Percentiles rank a stretch among this genome's conserved stretches.
Evolutionary conservation across 2,797 vertebrate genomes (phyloP).

Genomic region (Sebastes diaconus): DNA sequence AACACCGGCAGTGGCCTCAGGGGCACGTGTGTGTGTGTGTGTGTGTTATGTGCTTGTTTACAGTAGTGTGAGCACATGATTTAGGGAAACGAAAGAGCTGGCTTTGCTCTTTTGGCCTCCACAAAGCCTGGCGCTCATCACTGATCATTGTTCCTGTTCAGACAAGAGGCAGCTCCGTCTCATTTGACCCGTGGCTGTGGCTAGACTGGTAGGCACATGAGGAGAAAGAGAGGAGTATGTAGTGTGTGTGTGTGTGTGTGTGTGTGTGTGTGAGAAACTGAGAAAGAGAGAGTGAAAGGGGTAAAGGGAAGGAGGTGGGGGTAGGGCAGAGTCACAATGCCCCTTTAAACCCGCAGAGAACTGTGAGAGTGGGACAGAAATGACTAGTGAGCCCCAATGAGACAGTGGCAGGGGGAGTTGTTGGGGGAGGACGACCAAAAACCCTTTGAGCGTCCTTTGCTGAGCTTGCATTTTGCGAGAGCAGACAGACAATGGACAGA

Average conservation of each 20-base stretch:
- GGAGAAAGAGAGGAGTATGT: conserved; percentile 21
- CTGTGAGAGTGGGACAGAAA: conserved; percentile 32
- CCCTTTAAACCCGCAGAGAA: conserved; percentile 40
- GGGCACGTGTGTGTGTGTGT: not conserved
- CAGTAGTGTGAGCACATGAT: conserved; percentile 25
- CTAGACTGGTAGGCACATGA: conserved; percentile 37
- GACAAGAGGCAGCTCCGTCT: conserved; percentile 55
- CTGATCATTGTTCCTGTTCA: conserved; percentile 63
- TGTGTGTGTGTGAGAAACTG: not conserved
- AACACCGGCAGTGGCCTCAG: conserved; percentile 34
- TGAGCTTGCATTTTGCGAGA: conserved; percentile 77
- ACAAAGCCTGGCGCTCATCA: conserved; percentile 65
- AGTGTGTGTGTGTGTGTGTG: not conserved
- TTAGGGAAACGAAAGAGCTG: conserved; percentile 62
- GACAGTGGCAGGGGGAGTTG: conserved; percentile 33
- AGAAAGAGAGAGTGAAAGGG: conserved; percentile 26
- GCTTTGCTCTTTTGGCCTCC: conserved; percentile 62
- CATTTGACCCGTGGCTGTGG: conserved; percentile 36
- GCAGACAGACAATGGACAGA: conserved; percentile 73
- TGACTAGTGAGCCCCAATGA: conserved; percentile 42
- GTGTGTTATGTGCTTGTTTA: conserved; percentile 43
- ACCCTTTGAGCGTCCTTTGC: conserved; percentile 66
- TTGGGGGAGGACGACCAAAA: conserved; percentile 15
- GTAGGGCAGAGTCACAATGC: conserved; percentile 23
- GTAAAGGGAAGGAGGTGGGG: conserved; percentile 28